Evolutionary conservation across 2,888 invertebrate species (phyloP).

Genomic region (Aelia acuminata): DNA sequence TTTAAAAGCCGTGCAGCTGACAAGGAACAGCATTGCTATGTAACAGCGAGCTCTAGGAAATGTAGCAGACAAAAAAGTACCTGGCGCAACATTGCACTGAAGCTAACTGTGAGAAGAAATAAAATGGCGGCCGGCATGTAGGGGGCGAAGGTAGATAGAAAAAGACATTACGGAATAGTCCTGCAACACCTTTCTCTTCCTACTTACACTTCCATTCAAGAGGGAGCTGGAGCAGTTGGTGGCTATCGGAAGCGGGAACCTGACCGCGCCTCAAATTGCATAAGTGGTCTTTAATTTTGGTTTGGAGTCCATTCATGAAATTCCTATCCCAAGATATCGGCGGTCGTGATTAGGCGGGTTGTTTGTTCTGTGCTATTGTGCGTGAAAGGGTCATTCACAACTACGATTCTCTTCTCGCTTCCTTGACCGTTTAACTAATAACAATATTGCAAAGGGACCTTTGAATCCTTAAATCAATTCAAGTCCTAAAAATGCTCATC

Average conservation of each 20-base stretch:
- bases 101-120: slow-evolving; percentile 40
- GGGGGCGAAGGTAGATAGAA: neutral
- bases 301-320: neutral
- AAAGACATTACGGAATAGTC: slow-evolving; percentile 50
- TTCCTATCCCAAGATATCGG: neutral
- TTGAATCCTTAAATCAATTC: no score
- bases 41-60: slow-evolving; percentile 26
- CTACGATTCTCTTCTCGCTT: neutral
- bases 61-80: slow-evolving; percentile 29
- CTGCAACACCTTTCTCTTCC: slow-evolving; percentile 42
- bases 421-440: no score
- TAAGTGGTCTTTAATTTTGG: neutral
- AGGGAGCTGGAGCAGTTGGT: neutral
- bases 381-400: neutral
- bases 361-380: neutral
- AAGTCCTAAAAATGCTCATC: no score
- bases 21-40: slow-evolving; percentile 20
- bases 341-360: neutral
- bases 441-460: no score
- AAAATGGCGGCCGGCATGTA: slow-evolving; percentile 25
- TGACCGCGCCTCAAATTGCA: neutral
- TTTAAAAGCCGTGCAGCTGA: neutral
- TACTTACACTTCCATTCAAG: slow-evolving; percentile 33
- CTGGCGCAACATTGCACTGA: slow-evolving; percentile 34
- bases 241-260: neutral